Evolutionary conservation across 2,888 invertebrate genomes (phyloP).

Genomic region (Diabrotica balteata): DNA sequence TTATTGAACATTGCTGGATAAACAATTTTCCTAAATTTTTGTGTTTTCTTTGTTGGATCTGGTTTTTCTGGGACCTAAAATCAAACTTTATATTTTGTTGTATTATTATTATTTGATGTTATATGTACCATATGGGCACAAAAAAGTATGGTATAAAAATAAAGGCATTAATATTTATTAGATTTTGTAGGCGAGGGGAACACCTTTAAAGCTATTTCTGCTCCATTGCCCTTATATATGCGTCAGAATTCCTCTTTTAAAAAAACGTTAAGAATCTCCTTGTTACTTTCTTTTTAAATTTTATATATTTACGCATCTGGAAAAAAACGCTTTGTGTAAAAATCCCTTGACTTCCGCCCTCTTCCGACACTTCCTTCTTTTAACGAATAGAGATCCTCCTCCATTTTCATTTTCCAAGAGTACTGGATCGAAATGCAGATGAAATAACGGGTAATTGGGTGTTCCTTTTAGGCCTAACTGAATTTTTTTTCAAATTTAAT

Average conservation of each 20-base stretch:
- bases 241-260: not conserved
- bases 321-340: constrained; percentile 1
- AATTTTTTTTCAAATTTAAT: not conserved
- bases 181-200: no score
- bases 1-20: not conserved
- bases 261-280: not conserved
- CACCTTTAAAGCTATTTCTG: no score
- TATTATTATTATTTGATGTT: no score
- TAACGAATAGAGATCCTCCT: not conserved
- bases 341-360: not conserved
- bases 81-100: no score
- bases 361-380: not conserved
- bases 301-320: not conserved
- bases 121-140: no score
- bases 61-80: not conserved
- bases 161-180: no score
- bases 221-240: no score
- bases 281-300: not conserved
- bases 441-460: not conserved
- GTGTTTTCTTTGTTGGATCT: not conserved
- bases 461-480: constrained; percentile 1
- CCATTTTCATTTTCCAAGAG: not conserved
- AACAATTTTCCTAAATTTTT: not conserved
- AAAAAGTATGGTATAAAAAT: no score
- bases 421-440: not conserved